These are phyloP conservation scores for Ianthella basta DNA, from an alignment of 37 sponge, comb jelly and placozoan species.

Conservation along the genomic window DNA sequence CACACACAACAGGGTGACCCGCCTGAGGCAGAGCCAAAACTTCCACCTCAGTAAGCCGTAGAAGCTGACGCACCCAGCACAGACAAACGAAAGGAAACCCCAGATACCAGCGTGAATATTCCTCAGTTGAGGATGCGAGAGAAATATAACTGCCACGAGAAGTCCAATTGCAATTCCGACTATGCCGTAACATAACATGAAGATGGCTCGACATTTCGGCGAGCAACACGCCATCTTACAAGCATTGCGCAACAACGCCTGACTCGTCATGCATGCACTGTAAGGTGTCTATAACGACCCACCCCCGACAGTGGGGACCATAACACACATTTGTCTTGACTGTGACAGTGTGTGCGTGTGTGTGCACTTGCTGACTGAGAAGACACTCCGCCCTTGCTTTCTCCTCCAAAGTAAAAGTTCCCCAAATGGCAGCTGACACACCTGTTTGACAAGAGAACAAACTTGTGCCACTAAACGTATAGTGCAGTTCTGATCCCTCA, in stretches of 20 bases:
- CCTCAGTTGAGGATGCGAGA: neutral
- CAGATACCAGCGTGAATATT: slow-evolving; percentile 16
- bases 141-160: neutral
- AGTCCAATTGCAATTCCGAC: slow-evolving; percentile 8
- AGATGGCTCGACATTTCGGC: neutral
- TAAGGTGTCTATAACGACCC: too few relatives aligned
- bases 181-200: neutral
- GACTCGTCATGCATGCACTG: too few relatives aligned
- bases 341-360: too few relatives aligned
- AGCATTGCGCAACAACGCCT: neutral
- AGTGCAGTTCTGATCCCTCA: too few relatives aligned
- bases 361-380: too few relatives aligned
- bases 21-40: neutral
- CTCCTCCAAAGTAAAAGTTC: too few relatives aligned
- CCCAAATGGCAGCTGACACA: too few relatives aligned
- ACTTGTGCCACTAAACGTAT: too few relatives aligned
- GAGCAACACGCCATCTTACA: slow-evolving; percentile 20
- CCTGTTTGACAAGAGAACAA: too few relatives aligned
- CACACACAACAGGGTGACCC: neutral
- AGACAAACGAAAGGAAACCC: slow-evolving; percentile 8
- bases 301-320: too few relatives aligned
- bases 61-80: neutral
- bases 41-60: slow-evolving; percentile 6
- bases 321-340: too few relatives aligned
- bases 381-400: too few relatives aligned